Conservation (phyloP, 2,113 vertebrate species). For the Copsychus sechellarum region DNA sequence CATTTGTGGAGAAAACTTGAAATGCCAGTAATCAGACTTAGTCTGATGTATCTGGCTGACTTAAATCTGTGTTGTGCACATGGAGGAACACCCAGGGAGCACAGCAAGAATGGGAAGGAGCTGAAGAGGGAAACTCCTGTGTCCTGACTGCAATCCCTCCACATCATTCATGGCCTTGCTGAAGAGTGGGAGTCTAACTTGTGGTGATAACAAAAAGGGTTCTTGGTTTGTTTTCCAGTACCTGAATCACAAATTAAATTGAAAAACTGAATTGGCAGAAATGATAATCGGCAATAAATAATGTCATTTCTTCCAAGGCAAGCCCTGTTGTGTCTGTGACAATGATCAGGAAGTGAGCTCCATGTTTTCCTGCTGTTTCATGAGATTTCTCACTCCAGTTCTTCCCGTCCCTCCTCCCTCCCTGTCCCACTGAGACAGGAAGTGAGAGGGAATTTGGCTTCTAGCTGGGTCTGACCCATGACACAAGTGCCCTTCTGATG, state of each 20-base stretch:
- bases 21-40: neutral
- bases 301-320: neutral
- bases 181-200: neutral
- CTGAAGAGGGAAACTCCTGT: neutral
- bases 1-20: neutral
- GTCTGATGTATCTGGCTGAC: neutral
- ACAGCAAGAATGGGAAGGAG: neutral
- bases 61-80: neutral
- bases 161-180: neutral
- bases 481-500: neutral
- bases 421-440: neutral
- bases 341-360: neutral
- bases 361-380: neutral
- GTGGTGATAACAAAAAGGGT: neutral
- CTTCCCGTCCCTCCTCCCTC: neutral
- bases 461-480: neutral
- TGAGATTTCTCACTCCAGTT: neutral
- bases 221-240: neutral
- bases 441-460: neutral
- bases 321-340: neutral
- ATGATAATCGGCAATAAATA: neutral
- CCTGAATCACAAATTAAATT: neutral
- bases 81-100: rapidly evolving
- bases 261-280: neutral
- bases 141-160: neutral